phyloP scores from a whole-genome alignment of 2,113 vertebrate genomes.

The Lasiurus cinereus region DNA sequence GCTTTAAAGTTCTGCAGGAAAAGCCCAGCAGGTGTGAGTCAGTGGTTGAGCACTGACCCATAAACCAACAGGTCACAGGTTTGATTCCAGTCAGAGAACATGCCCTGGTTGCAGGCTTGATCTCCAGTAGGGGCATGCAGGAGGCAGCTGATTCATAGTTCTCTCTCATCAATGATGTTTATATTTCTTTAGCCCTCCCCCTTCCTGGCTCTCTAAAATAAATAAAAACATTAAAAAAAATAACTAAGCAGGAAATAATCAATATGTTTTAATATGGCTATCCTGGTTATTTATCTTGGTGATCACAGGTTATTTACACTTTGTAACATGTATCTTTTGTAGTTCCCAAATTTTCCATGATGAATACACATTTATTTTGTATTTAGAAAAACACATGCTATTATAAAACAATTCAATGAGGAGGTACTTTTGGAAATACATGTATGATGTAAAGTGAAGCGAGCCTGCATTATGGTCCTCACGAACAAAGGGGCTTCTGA shows the following conservation, averaged over 20 bases:
- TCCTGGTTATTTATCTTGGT: neutral
- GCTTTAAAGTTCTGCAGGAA: neutral
- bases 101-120: no score
- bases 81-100: no score
- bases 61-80: no score
- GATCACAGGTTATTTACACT: neutral
- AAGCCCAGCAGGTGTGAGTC: no score
- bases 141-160: no score
- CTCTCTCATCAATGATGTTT: no score
- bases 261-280: neutral
- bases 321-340: conserved; percentile 28
- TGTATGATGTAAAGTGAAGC: neutral
- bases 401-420: conserved; percentile 28
- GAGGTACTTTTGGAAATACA: conserved; percentile 19
- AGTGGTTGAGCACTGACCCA: no score
- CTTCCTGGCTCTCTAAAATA: no score
- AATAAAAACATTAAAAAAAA: neutral
- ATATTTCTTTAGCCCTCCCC: no score
- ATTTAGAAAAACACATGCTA: conserved; percentile 5
- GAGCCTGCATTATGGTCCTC: neutral
- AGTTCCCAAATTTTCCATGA: conserved; percentile 12
- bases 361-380: neutral
- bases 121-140: no score
- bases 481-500: neutral
- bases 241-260: neutral